A percentile compares a stretch with the other conserved stretches of the same genome.
Conservation (phyloP, 2,888 invertebrate genomes). For the Buathra laborator region DNA sequence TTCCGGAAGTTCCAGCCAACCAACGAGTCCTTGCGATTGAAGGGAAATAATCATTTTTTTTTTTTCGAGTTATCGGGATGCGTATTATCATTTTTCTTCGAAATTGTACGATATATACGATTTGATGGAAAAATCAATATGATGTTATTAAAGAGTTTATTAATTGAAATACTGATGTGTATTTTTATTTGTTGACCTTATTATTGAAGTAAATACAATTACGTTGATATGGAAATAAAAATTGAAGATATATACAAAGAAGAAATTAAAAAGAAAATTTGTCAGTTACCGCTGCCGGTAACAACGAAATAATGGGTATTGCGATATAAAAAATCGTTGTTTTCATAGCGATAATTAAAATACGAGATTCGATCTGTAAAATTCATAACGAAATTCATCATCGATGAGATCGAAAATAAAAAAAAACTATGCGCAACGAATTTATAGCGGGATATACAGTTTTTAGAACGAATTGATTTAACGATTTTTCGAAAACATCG, state of each 20-base stretch:
- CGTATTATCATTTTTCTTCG: constrained; percentile 22
- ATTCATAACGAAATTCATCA: too few species aligned
- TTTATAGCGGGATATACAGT: too few species aligned
- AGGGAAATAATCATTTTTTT: neutral
- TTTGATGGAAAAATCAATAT: constrained; percentile 10
- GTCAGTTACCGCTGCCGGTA: too few species aligned
- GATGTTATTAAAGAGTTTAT: constrained; percentile 2
- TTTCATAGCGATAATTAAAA: too few species aligned
- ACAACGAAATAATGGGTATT: too few species aligned
- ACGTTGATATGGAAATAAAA: neutral
- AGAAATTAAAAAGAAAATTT: too few species aligned
- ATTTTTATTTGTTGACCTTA: constrained; percentile 13
- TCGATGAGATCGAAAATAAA: too few species aligned
- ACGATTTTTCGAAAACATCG: too few species aligned
- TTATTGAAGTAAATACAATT: neutral
- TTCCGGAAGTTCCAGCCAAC: constrained; percentile 75
- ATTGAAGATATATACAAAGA: neutral
- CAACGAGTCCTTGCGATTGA: constrained; percentile 81
- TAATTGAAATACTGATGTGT: neutral
- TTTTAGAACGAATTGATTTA: too few species aligned
- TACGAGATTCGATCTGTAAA: too few species aligned
- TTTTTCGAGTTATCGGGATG: constrained; percentile 7
- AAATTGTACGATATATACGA: constrained; percentile 25
- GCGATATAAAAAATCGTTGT: too few species aligned
- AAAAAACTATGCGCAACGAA: too few species aligned